A percentile compares a stretch with the other conserved stretches of the same genome.
Conservation (phyloP, 1,140 invertebrate genomes). For the Halesus radiatus region DNA sequence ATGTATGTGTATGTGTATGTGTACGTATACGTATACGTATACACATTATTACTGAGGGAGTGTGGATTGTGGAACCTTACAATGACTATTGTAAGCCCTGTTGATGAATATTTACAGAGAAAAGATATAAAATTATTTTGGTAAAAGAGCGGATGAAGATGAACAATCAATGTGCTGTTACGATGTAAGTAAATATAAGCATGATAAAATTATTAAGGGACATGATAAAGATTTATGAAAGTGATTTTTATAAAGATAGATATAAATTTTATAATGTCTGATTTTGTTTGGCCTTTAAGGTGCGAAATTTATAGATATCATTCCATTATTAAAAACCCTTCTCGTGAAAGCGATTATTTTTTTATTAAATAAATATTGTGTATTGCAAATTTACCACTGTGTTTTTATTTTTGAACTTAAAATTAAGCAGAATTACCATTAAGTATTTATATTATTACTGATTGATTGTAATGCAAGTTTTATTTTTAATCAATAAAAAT, state of each 20-base stretch:
- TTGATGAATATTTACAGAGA: conserved; percentile 54
- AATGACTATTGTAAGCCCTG: conserved; percentile 51
- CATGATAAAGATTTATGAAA: conserved; percentile 56
- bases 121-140: conserved; percentile 56
- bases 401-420: conserved; percentile 10
- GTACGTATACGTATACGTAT: too few species aligned
- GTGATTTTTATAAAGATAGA: conserved; percentile 59
- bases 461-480: too few species aligned
- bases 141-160: conserved; percentile 51
- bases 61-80: conserved; percentile 47
- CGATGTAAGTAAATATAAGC: conserved; percentile 52
- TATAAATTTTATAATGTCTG: conserved; percentile 58
- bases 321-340: conserved; percentile 57
- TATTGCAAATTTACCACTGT: conserved; percentile 52
- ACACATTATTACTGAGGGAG: conserved; percentile 45
- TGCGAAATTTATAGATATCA: conserved; percentile 58
- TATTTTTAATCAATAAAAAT: too few species aligned
- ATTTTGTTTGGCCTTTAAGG: conserved; percentile 58
- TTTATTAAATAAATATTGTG: conserved; percentile 59
- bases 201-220: conserved; percentile 54
- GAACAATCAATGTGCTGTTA: conserved; percentile 58
- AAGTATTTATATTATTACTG: too few species aligned
- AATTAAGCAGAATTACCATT: too few species aligned
- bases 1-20: too few species aligned
- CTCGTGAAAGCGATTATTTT: conserved; percentile 58